Base-by-base conservation (phyloP, 2,113 vertebrate species). In the Desmodus rotundus region DNA sequence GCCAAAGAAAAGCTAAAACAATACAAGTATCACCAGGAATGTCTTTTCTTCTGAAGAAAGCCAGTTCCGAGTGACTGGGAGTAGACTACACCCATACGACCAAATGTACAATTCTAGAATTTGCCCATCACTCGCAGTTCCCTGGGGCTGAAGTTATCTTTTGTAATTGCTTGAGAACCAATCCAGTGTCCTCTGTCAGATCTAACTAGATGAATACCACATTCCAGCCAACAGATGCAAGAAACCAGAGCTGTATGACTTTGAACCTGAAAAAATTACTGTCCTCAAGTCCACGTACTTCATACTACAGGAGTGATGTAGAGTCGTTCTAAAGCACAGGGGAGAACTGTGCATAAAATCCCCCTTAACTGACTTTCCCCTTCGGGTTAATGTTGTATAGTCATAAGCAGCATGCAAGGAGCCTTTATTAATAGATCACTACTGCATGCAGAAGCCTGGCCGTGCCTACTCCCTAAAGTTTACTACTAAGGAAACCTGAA, bases 401-500 rank as follows among this genome's bases (percentile, higher is more conserved):
- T 47, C 73, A 33, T 38, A 28, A 72, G 54, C 28, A 86, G 58
- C 61, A 47, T 22, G 81, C 73, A 47, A 78, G 50, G 5, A 50
- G 54, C 10, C 68, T 81, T 87, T 85, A 82, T 89, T 72, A 67
- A 31, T 73, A 89, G 76, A 56, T 88, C 1, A 26, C 81, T 74
- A 5, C 67, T n/a, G 73, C 67, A 63, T 22, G 36, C 38, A 28
- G 73, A 67, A 92, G 54, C 73, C 81, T 72, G 45, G 31, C 83
- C 74, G 76, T 13, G 77, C 78, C 67, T 52, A 7, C 54, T 88
- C 43, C 45, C 52, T 65, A 16, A 73, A 14, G 36, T n/a, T 61
- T 72, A 61, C 76, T 56, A 54, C 70, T 12, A 67, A 86, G 87
- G 81, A 83, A 91, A 90, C 7, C 41, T 72, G 72, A 68, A 92